Evolutionary conservation across 2,888 invertebrate genomes (phyloP), one percentile per base, ranked within the genome.

Genomic region (Drosophila percnosoma): DNA sequence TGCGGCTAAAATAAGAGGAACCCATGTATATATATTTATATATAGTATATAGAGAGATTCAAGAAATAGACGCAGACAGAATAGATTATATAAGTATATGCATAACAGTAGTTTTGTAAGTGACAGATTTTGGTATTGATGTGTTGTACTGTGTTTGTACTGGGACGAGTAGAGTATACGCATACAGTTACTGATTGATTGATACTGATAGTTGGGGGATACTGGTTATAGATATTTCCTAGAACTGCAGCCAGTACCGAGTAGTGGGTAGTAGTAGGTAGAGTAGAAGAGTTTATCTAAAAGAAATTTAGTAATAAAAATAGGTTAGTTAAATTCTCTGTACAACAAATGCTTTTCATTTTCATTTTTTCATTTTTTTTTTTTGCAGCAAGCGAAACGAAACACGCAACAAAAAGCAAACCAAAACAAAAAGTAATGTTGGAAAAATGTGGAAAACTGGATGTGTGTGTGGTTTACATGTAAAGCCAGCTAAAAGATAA

Each of bases 301-400:
- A 91, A 91, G 91, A 92, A 91, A 91, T 91, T 92, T 91, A 90
- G 91, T 92, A 89, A 90, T 91, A 91, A 91, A 90, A 91, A 92
- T 92, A 90, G 91, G 92, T 91, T 91, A 91, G 91, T 92, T 76
- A 91, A 89, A 89, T 87, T 89, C 84, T 75, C 81, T 73, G 79
- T 74, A 83, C 81, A 85, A 77, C 79, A 80, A 63, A 36, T 55
- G 27, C 42, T 57, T 31, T 42, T 52, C 27, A 15, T 48, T 57
- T 48, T 27, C 29, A 52, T 64, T 45, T 52, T 34, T 34, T 6
- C 27, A 27, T 18, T 38, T 31, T 21, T 11, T 13, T 31, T 52
- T 31, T 21, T 55, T 55, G 18, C 40, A 55, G 55, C 36, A 55
- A 52, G 51, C 59, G 58, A 58, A 58, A 58, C 52, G 38, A 55